Evolutionary conservation across 2,797 vertebrate species (phyloP).

Genomic region (Aplochiton taeniatus): DNA sequence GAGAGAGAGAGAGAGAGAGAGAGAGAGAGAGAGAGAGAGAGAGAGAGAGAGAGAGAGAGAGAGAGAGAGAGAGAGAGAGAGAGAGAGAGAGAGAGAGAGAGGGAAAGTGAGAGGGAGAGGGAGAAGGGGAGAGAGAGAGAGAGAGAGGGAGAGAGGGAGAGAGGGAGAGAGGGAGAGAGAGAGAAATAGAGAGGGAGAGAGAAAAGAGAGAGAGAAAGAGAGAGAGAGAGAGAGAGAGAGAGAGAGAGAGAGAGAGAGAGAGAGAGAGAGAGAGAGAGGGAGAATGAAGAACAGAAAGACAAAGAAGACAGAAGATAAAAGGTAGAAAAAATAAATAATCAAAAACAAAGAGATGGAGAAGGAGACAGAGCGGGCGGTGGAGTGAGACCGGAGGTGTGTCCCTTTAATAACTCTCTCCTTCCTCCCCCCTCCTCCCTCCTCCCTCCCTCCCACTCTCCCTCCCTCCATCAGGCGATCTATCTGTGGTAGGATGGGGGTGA

Average conservation of each 20-base stretch:
- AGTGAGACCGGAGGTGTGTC: conserved; percentile 49
- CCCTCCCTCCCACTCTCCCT: conserved; percentile 37
- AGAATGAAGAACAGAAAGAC: conserved; percentile 3
- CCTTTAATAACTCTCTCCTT: not conserved
- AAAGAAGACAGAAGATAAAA: not conserved
- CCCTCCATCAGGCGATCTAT: conserved; percentile 77
- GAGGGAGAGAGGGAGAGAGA: not conserved
- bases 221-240: conserved; percentile 2
- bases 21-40: not conserved
- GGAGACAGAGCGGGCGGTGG: conserved; percentile 26
- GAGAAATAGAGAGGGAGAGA: not conserved
- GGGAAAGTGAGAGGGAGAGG: not conserved
- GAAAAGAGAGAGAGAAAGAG: conserved; percentile 1
- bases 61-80: conserved; percentile 1
- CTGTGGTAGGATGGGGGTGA: conserved; percentile 68
- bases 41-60: not conserved
- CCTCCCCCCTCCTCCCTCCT: not conserved
- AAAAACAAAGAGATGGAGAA: conserved; percentile 9
- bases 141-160: not conserved
- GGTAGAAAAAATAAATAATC: no score
- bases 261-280: not conserved
- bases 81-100: not conserved
- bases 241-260: not conserved
- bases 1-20: conserved; percentile 4
- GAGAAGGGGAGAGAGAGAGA: not conserved